A percentile compares a stretch with the other conserved stretches of the same genome.
Conservation (phyloP, 1,140 invertebrate species). For the Papilio machaon region DNA sequence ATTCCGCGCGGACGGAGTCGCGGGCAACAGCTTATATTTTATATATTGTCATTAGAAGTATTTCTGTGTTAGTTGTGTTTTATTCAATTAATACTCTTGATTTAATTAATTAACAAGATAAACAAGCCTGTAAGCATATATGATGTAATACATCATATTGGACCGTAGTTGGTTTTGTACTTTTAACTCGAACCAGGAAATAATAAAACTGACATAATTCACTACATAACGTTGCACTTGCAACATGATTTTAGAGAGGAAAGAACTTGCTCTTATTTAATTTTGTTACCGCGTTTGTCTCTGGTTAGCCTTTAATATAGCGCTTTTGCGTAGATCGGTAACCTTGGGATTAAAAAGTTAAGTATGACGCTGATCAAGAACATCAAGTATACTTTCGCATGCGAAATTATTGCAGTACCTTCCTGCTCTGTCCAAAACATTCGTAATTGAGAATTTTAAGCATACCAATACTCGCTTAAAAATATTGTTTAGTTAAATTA, state of each 20-base stretch:
- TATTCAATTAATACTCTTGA: too few species aligned
- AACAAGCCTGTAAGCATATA: too few species aligned
- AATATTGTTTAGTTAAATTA: not conserved
- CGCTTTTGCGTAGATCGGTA: not conserved
- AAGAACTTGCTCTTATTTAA: constrained; percentile 2
- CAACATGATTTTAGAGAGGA: not conserved
- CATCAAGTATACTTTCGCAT: constrained; percentile 1
- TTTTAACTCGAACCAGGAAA: not conserved
- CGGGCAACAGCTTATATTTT: too few species aligned
- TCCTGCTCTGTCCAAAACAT: not conserved
- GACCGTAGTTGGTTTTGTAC: not conserved
- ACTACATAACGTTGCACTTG: not conserved
- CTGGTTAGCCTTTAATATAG: constrained; percentile 22
- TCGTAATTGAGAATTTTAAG: not conserved
- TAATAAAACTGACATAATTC: constrained; percentile 7
- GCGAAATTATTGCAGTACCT: constrained; percentile 11
- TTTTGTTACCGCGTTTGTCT: not conserved
- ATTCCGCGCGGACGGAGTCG: too few species aligned
- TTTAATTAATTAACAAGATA: too few species aligned
- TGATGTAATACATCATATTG: not conserved
- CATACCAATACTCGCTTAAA: not conserved
- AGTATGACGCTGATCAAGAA: not conserved
- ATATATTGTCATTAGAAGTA: too few species aligned
- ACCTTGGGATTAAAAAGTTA: constrained; percentile 30
- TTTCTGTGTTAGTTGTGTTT: too few species aligned